Base-by-base conservation (phyloP, 1,140 invertebrate genomes). In the Tachypleus tridentatus region DNA sequence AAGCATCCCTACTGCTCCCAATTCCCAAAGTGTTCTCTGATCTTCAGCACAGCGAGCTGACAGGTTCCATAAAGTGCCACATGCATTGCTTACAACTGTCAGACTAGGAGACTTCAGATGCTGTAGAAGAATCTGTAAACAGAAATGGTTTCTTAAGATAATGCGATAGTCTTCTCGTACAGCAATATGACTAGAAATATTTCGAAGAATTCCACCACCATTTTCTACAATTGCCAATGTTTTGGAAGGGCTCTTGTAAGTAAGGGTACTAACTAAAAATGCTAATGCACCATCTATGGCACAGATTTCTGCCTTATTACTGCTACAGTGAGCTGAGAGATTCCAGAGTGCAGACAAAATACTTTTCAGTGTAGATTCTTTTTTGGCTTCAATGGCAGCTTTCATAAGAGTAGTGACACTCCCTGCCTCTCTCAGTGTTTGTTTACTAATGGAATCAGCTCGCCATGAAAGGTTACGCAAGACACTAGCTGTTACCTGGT, bases 291-390 rank as follows among this genome's bases (percentile, higher is more conserved):
- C 89, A n/a, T 89, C 85, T 0, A 93, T 88, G 8, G 85, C 84
- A 77, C 94, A 97, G 61, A 97, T 90, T 73, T 94, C 93, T 4
- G 89, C 86, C 79, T 96, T 97, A 74, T 97, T 97, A 70, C 89
- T 87, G 61, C 87, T 89, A 72, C 90, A 97, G 75, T 97, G 93
- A 9, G 93, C 93, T 4, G 93, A 97, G 3, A 98, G 79, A 77
- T 97, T 97, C 93, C 93, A 97, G 9, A 97, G 77, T 4, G 94
- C 93, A n/a, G 90, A 95, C 0, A 98, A 77, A 66, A 97, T 91
- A 10, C 91, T 93, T 77, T 97, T 97, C 1, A 98, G 78, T 0
- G 93, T 97, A 2, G 92, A 89, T 74, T 97, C 93, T 76, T 95
- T 93, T 67, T 86, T 86, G 47, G 89, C 89, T 58, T 87, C 83